Evolutionary conservation across 2,888 invertebrate species (phyloP).

Genomic region (Itoplectis maculator): DNA sequence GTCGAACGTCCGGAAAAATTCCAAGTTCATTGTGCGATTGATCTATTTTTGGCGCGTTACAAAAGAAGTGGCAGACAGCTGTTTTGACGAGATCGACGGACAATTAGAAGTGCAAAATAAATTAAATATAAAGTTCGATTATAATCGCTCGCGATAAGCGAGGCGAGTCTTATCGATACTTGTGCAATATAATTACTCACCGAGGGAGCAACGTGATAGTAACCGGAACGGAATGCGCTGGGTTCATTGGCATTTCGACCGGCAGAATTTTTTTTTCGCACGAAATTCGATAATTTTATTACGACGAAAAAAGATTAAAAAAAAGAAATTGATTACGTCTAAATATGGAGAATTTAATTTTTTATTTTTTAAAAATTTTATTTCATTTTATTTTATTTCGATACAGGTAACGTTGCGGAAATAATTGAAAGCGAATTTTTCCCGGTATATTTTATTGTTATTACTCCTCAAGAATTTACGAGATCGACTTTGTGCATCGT

Average conservation of each 20-base stretch:
- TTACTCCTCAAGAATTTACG: no score
- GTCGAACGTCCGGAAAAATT: no score
- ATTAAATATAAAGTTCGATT: not conserved
- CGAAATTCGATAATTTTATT: not conserved
- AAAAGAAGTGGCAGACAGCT: not conserved
- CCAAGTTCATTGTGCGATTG: not conserved
- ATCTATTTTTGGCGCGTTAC: not conserved
- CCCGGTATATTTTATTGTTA: no score
- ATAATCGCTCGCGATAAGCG: conserved; percentile 10
- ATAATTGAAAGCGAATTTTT: no score
- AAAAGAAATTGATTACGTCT: no score
- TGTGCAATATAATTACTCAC: not conserved
- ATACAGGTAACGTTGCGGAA: no score
- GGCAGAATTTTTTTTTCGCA: not conserved
- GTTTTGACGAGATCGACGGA: not conserved
- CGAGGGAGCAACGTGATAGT: not conserved
- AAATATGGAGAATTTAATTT: no score
- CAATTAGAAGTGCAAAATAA: not conserved
- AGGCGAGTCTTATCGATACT: conserved; percentile 10
- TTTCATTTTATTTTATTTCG: no score
- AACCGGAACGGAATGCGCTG: conserved; percentile 1
- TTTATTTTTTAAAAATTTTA: no score
- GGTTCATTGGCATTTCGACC: conserved; percentile 4
- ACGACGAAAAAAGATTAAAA: not conserved
- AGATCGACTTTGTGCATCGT: no score